Conservation (phyloP, 1,140 invertebrate genomes). For the Panagrolaimus sp. region DNA sequence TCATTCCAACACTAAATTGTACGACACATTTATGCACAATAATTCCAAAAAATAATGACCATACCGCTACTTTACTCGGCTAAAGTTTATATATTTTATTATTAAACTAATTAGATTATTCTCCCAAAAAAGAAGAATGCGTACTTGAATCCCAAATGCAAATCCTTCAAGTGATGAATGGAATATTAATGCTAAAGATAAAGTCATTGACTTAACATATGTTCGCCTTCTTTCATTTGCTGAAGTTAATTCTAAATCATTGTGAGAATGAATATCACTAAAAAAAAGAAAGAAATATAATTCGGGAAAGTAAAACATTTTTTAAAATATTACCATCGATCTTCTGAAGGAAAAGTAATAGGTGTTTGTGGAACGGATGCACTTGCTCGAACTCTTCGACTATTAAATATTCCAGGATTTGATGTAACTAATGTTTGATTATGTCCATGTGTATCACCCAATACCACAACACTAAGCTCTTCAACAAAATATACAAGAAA, state of each 20-base stretch:
- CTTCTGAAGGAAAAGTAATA: background rate
- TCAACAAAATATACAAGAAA: slow-evolving; percentile 27
- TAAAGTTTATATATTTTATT: background rate
- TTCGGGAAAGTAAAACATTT: background rate
- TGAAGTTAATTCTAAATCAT: slow-evolving; percentile 8
- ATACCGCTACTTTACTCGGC: slow-evolving; percentile 1
- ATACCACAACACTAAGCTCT: slow-evolving; percentile 12
- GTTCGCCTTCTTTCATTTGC: background rate
- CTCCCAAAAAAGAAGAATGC: background rate
- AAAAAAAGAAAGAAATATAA: too few relatives aligned
- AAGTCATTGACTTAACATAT: slow-evolving; percentile 24
- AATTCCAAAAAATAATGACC: slow-evolving; percentile 20
- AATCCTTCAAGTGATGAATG: slow-evolving; percentile 27
- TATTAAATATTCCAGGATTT: slow-evolving; percentile 19
- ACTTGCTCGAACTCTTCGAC: background rate
- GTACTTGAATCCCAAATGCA: slow-evolving; percentile 21
- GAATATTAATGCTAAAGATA: slow-evolving; percentile 20
- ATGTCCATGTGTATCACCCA: slow-evolving; percentile 10
- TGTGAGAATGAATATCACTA: slow-evolving; percentile 22
- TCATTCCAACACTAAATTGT: slow-evolving; percentile 29
- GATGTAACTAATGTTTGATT: slow-evolving; percentile 21
- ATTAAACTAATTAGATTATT: background rate
- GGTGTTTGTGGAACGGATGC: too few relatives aligned
- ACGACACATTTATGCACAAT: slow-evolving; percentile 26
- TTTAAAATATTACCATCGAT: slow-evolving; percentile 20